Evolutionary conservation across 2,113 vertebrate species (phyloP), one percentile per base, ranked within the genome.

Genomic region (Paedocypris sp.): DNA sequence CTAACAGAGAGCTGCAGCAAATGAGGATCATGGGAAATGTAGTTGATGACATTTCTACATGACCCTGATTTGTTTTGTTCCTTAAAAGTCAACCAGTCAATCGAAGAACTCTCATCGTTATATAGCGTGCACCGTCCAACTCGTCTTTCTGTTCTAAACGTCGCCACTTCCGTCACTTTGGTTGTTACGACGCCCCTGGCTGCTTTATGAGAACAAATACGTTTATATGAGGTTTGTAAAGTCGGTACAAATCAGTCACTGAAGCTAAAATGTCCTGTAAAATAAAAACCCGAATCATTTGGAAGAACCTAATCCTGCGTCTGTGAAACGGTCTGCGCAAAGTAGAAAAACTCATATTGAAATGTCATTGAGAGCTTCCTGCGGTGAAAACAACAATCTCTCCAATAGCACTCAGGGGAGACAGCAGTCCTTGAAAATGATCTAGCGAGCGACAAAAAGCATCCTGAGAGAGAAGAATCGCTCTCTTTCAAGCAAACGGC

Each of bases 361-460:
- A 15, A 26, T 59, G 29, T 35, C 51, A 49, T 25, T 58, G 29
- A 39, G 12, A 36, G 15, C 3, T 32, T 46, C 67, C 61, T 18
- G 11, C 31, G 19, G 69, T 43, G 67, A 68, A 73, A 68, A 75
- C 67, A 79, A 80, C 67, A 62, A 32, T 69, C 64, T 66, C 51
- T 61, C 36, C 52, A 56, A 60, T 26, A 43, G 36, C 18, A 59
- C 33, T 60, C 50, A 50, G 62, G 48, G 61, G 50, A 63, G 62
- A 50, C 43, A 65, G 43, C 19, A 23, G n/a, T 53, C 41, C 35
- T 33, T 39, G n/a, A 10, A 56, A 60, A 68, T 47, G 11, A 38
- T 16, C 18, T 22, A 47, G 33, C 45, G 39, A 20, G 28, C 19
- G 8, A 48, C 10, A 29, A 52, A n/a, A 23, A 51, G 8, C 48